Evolutionary conservation across 1,140 invertebrate genomes (phyloP).

Genomic region (Campoletis sonorensis): DNA sequence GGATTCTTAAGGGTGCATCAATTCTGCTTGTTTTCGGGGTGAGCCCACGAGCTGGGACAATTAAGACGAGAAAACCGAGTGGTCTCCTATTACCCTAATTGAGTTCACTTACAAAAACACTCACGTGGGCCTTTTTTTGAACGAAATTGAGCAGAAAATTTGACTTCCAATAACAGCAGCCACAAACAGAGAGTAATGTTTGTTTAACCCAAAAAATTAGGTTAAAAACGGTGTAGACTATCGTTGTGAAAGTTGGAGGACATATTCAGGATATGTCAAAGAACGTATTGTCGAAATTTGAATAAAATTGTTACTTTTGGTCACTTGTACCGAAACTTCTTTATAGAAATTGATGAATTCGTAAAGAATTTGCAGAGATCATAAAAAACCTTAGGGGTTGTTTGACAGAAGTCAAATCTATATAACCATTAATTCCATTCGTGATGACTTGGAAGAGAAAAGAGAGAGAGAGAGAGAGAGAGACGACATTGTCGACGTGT

Average conservation of each 20-base stretch:
- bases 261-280: no score
- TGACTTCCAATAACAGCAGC: neutral
- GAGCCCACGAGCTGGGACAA: neutral
- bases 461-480: slow-evolving; percentile 30
- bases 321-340: no score
- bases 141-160: neutral
- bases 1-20: neutral
- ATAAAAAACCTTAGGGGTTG: neutral
- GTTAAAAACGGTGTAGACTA: no score
- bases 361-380: no score
- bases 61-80: neutral
- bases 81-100: slow-evolving; percentile 48
- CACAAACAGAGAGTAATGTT: no score
- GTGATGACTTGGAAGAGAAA: slow-evolving; percentile 52
- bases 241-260: no score
- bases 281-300: no score
- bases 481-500: slow-evolving; percentile 50
- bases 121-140: neutral
- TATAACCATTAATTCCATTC: slow-evolving; percentile 62
- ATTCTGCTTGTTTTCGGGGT: neutral
- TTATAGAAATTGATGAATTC: neutral
- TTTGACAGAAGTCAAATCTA: slow-evolving; percentile 66
- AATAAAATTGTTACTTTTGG: no score
- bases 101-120: slow-evolving; percentile 16
- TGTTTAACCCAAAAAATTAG: no score